These are phyloP conservation scores for Pachyuromys duprasi DNA, from an alignment of 2,797 vertebrate species.

Conservation along the genomic window DNA sequence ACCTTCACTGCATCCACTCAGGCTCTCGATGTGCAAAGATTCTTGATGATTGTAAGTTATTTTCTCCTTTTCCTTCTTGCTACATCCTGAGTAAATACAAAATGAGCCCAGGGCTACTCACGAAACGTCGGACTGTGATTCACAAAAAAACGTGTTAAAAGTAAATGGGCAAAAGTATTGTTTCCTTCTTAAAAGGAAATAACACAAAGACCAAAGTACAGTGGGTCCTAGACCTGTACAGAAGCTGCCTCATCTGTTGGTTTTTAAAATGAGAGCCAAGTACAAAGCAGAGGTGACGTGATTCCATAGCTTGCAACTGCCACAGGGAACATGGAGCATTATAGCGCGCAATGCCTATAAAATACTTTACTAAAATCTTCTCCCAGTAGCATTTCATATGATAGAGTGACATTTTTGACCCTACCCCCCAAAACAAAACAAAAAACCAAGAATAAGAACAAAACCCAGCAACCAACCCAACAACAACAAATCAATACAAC, in stretches of 20 bases:
- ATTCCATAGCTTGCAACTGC: background rate
- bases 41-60: background rate
- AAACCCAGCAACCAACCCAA: background rate
- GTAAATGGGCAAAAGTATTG: background rate
- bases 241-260: background rate
- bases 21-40: background rate
- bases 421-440: background rate
- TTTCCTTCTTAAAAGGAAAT: background rate
- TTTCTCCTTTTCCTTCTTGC: slow-evolving; percentile 21
- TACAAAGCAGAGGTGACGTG: background rate
- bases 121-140: slow-evolving; percentile 56
- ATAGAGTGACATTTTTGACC: background rate
- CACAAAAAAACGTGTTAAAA: slow-evolving; percentile 61
- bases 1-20: background rate
- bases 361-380: background rate
- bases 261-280: slow-evolving; percentile 31
- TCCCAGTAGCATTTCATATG: background rate
- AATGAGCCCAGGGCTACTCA: slow-evolving; percentile 5
- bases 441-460: background rate
- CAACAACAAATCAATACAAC: background rate
- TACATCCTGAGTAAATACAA: background rate
- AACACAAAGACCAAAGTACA: slow-evolving; percentile 15
- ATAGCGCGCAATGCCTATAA: background rate
- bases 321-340: background rate
- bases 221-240: background rate